Percentiles rank a stretch among this genome's conserved stretches.
phyloP scores from a whole-genome alignment of 2,888 invertebrate genomes.

The Teinopalpus imperialis region DNA sequence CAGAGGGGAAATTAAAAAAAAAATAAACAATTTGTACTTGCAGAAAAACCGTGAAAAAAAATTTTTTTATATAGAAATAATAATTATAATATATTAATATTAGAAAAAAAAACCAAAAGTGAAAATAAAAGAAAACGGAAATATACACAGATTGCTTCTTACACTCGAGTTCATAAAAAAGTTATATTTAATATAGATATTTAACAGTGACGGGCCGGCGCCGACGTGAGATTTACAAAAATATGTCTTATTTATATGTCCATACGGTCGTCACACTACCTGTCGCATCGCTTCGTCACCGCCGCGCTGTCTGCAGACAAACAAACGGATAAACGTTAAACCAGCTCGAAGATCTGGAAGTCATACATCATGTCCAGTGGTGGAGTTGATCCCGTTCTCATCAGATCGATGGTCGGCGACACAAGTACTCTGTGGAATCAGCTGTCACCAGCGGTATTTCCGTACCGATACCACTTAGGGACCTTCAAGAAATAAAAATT shows the following conservation, averaged over 20 bases:
- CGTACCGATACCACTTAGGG: too few relatives aligned
- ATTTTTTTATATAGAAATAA: slow-evolving; percentile 24
- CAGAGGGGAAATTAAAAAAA: slow-evolving; percentile 71
- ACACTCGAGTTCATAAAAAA: slow-evolving; percentile 48
- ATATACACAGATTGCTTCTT: slow-evolving; percentile 55
- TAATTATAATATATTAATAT: too few relatives aligned
- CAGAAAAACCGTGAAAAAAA: slow-evolving; percentile 75
- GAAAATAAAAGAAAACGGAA: slow-evolving; percentile 62
- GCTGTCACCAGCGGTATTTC: too few relatives aligned
- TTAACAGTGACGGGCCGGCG: slow-evolving; percentile 51
- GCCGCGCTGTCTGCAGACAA: slow-evolving; percentile 46
- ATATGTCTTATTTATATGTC: slow-evolving; percentile 46
- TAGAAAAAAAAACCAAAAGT: slow-evolving; percentile 60
- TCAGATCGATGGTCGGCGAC: too few relatives aligned
- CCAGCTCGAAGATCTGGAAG: too few relatives aligned
- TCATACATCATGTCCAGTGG: too few relatives aligned
- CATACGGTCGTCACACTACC: slow-evolving; percentile 47
- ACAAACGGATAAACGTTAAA: neutral
- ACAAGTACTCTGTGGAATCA: too few relatives aligned
- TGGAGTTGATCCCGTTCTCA: too few relatives aligned
- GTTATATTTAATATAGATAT: slow-evolving; percentile 48
- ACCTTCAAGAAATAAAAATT: too few relatives aligned
- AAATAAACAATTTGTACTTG: slow-evolving; percentile 82
- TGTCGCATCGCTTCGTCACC: slow-evolving; percentile 56
- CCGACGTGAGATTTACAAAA: slow-evolving; percentile 67